Evolutionary conservation across 2,113 vertebrate species (phyloP).

Genomic region (Aegypius monachus): DNA sequence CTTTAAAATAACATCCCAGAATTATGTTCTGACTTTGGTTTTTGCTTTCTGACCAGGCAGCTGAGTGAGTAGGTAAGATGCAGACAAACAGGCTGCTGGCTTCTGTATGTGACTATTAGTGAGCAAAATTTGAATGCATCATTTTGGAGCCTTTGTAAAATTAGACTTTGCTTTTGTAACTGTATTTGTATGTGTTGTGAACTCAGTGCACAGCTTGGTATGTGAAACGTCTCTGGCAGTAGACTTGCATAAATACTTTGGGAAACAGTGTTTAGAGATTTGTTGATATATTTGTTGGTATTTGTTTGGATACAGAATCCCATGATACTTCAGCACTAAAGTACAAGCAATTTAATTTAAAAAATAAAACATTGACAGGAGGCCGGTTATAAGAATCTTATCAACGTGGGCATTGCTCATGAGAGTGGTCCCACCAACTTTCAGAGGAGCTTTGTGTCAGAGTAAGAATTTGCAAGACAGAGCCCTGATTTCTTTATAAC

Average conservation of each 20-base stretch:
- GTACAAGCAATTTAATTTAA: neutral
- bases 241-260: neutral
- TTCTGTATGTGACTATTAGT: neutral
- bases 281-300: neutral
- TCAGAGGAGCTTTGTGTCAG: neutral
- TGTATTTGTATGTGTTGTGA: neutral
- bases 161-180: neutral
- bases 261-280: slow-evolving; percentile 17
- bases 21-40: neutral
- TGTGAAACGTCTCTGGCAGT: neutral
- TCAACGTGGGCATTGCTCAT: neutral
- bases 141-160: neutral
- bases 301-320: neutral
- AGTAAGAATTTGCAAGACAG: neutral
- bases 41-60: neutral
- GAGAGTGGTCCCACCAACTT: neutral
- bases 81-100: neutral
- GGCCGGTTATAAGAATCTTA: neutral
- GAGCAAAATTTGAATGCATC: neutral
- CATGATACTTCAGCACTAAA: neutral
- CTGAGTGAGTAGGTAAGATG: neutral
- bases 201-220: neutral
- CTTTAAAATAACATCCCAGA: neutral
- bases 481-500: neutral
- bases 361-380: neutral